Conservation (phyloP, 2,888 invertebrate species). For the Yponomeuta evonymella region DNA sequence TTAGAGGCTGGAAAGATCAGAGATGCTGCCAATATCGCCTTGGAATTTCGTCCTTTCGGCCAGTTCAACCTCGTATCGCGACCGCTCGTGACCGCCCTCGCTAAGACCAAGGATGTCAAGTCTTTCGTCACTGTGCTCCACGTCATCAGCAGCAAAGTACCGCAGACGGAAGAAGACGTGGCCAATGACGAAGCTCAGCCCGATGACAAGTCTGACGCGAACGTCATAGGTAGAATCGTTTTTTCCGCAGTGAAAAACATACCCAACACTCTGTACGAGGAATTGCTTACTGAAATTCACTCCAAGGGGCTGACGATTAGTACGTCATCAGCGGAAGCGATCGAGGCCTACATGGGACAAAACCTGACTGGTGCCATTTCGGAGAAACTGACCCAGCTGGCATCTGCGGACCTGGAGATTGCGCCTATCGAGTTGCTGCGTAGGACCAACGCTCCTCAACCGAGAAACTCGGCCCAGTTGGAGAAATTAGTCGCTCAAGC, state of each 20-base stretch:
- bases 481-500: conserved; percentile 74
- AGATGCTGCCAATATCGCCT: conserved; percentile 79
- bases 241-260: conserved; percentile 65
- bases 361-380: conserved; percentile 80
- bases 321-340: conserved; percentile 74
- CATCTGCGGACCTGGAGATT: conserved; percentile 77
- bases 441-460: conserved; percentile 30
- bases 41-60: conserved; percentile 76
- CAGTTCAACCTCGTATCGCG: conserved; percentile 69
- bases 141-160: conserved; percentile 41
- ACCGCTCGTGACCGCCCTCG: conserved; percentile 75
- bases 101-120: conserved; percentile 77
- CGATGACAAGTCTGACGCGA: conserved; percentile 30
- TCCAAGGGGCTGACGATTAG: conserved; percentile 81
- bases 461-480: conserved; percentile 56
- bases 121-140: conserved; percentile 79
- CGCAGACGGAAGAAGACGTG: conserved; percentile 41
- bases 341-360: conserved; percentile 80
- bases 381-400: conserved; percentile 77
- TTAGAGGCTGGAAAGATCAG: conserved; percentile 73
- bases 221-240: conserved; percentile 74
- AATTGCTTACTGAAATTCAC: conserved; percentile 73
- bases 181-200: conserved; percentile 38
- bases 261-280: conserved; percentile 56
- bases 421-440: conserved; percentile 40